Conservation (phyloP, 2,888 invertebrate species). For the Euzetes globulus region DNA sequence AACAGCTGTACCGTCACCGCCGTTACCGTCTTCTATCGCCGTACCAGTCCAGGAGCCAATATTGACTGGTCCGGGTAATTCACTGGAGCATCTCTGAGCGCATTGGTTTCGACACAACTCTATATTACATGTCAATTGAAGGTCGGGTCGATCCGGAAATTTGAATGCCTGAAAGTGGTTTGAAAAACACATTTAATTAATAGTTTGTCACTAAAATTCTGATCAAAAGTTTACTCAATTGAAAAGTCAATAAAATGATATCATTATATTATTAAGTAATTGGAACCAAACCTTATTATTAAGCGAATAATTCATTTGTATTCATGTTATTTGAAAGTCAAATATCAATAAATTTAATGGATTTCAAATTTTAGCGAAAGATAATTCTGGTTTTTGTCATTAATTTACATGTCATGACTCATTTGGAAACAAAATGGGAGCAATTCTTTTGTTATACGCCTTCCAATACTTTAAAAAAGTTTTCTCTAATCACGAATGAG, state of each 20-base stretch:
- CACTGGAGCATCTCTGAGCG: constrained; percentile 37
- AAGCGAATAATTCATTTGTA: no score
- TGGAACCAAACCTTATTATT: no score
- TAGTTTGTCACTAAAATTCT: background rate
- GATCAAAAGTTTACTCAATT: no score
- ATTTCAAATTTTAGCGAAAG: background rate
- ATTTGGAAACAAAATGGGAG: background rate
- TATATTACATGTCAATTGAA: constrained; percentile 65
- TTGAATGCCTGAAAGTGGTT: constrained; percentile 56
- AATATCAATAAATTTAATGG: background rate
- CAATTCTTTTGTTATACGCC: background rate
- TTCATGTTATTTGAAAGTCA: no score
- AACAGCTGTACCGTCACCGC: no score
- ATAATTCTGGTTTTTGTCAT: background rate
- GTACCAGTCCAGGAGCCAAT: constrained; percentile 30
- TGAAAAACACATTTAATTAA: background rate
- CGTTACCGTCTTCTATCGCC: constrained; percentile 22
- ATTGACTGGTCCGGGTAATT: constrained; percentile 32
- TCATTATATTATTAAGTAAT: no score
- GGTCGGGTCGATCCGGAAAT: constrained; percentile 64
- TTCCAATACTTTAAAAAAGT: background rate
- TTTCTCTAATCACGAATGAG: background rate
- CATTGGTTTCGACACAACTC: constrained; percentile 54
- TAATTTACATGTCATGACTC: constrained; percentile 17
- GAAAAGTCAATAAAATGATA: no score